These are phyloP conservation scores for Limnephilus auricula DNA, from an alignment of 2,888 invertebrate species.

Conservation along the genomic window DNA sequence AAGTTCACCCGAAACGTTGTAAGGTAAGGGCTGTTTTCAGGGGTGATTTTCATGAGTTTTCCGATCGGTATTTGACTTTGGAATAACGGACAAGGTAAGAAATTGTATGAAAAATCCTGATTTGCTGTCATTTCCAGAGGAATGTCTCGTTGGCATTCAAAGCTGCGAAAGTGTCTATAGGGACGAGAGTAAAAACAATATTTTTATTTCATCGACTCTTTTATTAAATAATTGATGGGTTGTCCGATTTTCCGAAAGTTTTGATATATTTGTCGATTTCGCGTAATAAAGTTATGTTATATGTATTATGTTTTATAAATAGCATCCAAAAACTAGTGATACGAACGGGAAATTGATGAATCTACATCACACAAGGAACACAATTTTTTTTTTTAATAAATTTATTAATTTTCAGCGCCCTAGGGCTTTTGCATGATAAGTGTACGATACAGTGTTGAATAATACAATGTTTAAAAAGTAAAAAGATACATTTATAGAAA, in stretches of 20 bases:
- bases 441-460: no score
- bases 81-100: background rate
- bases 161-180: background rate
- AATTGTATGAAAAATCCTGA: background rate
- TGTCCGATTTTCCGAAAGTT: background rate
- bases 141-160: background rate
- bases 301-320: no score
- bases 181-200: background rate
- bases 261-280: background rate
- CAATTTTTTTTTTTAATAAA: no score
- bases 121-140: background rate
- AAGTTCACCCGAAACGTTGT: background rate
- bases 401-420: no score
- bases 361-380: no score
- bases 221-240: background rate
- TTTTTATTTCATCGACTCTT: background rate
- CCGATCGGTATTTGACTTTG: background rate
- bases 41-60: background rate
- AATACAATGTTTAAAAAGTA: no score
- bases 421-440: no score
- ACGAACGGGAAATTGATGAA: no score
- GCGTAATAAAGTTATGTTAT: no score
- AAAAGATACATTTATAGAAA: no score
- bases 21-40: background rate
- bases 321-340: no score